These are phyloP conservation scores for Drosophila melanogaster DNA, from an alignment of 1,140 invertebrate genomes.

Conservation along the genomic window DNA sequence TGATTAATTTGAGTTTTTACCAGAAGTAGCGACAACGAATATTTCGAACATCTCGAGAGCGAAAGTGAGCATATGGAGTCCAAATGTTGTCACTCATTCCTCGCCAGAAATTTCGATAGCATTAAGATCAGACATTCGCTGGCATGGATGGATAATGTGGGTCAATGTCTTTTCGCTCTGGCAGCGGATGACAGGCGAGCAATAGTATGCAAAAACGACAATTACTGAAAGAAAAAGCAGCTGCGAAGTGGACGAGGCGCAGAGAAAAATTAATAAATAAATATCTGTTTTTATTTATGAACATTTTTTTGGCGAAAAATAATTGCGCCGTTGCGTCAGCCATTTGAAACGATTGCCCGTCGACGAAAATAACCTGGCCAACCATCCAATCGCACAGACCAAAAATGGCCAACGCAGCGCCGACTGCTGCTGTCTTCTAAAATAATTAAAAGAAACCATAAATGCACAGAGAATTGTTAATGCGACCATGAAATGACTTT, in stretches of 20 bases:
- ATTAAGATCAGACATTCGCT: constrained; percentile 36
- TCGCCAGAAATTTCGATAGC: constrained; percentile 23
- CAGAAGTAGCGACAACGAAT: constrained; percentile 23
- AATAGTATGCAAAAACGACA: constrained; percentile 43
- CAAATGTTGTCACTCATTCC: constrained; percentile 14
- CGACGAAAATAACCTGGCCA: constrained; percentile 56
- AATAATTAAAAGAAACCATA: constrained; percentile 35
- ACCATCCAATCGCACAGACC: constrained; percentile 15
- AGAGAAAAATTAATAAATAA: constrained; percentile 29
- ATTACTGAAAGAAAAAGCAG: constrained; percentile 55
- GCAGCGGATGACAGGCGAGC: constrained; percentile 7
- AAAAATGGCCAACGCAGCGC: constrained; percentile 31
- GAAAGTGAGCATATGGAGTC: constrained; percentile 47
- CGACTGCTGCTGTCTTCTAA: constrained; percentile 17
- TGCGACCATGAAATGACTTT: constrained; percentile 5
- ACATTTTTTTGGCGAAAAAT: constrained; percentile 42
- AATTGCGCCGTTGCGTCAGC: constrained; percentile 65
- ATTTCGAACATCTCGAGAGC: constrained; percentile 26
- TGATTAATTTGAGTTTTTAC: constrained; percentile 44
- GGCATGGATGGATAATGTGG: constrained; percentile 25
- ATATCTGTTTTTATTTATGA: constrained; percentile 22
- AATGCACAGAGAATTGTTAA: not conserved
- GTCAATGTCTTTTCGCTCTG: constrained; percentile 58
- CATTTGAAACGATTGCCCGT: constrained; percentile 20
- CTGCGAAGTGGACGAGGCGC: constrained; percentile 16